phyloP scores from a whole-genome alignment of 1,140 invertebrate genomes.

The Homarus americanus region DNA sequence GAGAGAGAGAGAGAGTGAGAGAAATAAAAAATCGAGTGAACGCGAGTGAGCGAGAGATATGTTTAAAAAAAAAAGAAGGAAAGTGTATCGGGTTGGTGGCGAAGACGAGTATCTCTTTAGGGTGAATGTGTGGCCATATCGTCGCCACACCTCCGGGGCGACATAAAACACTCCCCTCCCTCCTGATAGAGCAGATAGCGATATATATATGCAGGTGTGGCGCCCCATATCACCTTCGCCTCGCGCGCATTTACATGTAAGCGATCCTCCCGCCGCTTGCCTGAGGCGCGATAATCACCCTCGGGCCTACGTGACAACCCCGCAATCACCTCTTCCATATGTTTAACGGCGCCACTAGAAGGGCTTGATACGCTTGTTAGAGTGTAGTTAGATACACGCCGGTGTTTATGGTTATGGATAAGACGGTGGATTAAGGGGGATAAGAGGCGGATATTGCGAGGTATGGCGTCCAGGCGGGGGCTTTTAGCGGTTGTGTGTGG shows the following conservation, averaged over 20 bases:
- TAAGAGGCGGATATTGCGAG: conserved; percentile 16
- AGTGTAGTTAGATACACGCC: conserved; percentile 32
- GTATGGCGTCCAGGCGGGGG: conserved; percentile 15
- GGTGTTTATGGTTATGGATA: not conserved
- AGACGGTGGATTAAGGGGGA: not conserved
- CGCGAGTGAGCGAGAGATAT: not conserved
- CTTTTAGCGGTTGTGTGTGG: conserved; percentile 62
- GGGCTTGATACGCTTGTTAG: conserved; percentile 23
- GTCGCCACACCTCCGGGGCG: conserved; percentile 44
- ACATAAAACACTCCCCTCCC: conserved; percentile 56
- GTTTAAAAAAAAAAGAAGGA: not conserved
- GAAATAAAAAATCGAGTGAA: not conserved
- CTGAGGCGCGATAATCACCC: conserved; percentile 51
- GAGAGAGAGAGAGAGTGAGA: conserved; percentile 2
- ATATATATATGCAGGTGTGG: conserved; percentile 66
- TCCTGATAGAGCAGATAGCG: conserved; percentile 57
- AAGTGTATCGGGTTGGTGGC: conserved; percentile 51
- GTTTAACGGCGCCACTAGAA: not conserved
- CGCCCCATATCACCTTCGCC: conserved; percentile 64
- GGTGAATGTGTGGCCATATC: conserved; percentile 49
- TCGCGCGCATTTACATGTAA: conserved; percentile 69
- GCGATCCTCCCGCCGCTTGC: conserved; percentile 52
- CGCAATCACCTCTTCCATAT: not conserved
- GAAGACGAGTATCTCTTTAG: conserved; percentile 58
- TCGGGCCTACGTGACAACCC: not conserved